Conservation (phyloP, 1,140 invertebrate genomes). For the Apis florea region DNA sequence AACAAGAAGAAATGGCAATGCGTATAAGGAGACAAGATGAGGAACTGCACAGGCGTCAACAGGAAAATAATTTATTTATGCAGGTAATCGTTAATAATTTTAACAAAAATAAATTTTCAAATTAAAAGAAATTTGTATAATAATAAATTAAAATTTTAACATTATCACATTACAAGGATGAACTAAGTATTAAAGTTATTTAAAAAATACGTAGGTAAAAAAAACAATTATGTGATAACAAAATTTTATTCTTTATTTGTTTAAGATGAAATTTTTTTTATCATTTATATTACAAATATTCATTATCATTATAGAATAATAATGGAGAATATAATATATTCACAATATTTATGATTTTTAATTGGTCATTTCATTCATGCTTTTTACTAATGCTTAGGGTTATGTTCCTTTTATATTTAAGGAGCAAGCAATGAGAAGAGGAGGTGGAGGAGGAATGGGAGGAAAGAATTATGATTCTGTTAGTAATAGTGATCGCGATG, state of each 20-base stretch:
- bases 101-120: not conserved
- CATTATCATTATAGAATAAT: not conserved
- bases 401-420: constrained; percentile 57
- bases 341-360: not conserved
- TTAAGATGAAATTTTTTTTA: not conserved
- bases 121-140: not conserved
- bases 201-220: not conserved
- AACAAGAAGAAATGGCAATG: constrained; percentile 88
- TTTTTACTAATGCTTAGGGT: constrained; percentile 17
- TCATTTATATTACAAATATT: not conserved
- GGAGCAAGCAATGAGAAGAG: constrained; percentile 78
- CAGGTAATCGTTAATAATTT: constrained; percentile 80
- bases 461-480: constrained; percentile 77
- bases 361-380: not conserved
- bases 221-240: not conserved
- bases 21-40: constrained; percentile 90
- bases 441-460: constrained; percentile 56
- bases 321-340: not conserved
- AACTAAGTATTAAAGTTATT: not conserved
- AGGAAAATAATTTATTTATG: constrained; percentile 91
- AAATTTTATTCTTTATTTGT: not conserved
- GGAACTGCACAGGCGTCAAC: constrained; percentile 88
- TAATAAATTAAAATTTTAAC: not conserved
- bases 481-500: constrained; percentile 76
- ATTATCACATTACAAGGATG: not conserved